Conservation (phyloP, 2,113 vertebrate species). For the Paramormyrops kingsleyae region DNA sequence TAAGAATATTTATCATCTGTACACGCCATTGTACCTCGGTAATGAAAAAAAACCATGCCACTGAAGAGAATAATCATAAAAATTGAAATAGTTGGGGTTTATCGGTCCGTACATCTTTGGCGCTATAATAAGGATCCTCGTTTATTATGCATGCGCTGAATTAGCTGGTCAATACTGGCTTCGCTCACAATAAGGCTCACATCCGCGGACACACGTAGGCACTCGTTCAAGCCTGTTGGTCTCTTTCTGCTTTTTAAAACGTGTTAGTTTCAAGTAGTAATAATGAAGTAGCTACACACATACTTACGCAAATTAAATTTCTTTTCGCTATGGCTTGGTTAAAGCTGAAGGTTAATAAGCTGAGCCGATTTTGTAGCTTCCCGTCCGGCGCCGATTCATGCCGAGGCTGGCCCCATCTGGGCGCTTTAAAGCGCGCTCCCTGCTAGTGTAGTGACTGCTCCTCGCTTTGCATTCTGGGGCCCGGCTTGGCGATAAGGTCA, state of each 20-base stretch:
- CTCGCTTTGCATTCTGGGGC: neutral
- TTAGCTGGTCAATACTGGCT: conserved; percentile 17
- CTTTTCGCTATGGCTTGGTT: neutral
- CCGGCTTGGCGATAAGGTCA: neutral
- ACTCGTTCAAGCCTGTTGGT: neutral
- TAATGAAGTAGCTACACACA: neutral
- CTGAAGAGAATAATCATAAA: conserved; percentile 15
- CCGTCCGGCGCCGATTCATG: neutral
- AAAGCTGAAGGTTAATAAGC: neutral
- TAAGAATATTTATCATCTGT: conserved; percentile 32
- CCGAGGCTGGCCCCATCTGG: neutral
- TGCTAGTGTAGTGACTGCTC: neutral
- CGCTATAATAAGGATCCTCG: neutral
- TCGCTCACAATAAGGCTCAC: conserved; percentile 21
- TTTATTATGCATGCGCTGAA: neutral
- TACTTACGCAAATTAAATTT: neutral
- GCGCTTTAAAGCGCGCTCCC: no score
- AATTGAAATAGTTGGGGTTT: neutral
- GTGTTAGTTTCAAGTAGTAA: neutral
- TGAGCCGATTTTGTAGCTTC: neutral
- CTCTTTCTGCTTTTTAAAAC: neutral
- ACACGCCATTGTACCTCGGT: conserved; percentile 17
- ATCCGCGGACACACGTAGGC: conserved; percentile 6
- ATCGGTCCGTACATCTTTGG: neutral
- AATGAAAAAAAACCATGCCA: conserved; percentile 12